Evolutionary conservation across 2,888 invertebrate genomes (phyloP).

Genomic region (Chalcosyrphus nemorum): DNA sequence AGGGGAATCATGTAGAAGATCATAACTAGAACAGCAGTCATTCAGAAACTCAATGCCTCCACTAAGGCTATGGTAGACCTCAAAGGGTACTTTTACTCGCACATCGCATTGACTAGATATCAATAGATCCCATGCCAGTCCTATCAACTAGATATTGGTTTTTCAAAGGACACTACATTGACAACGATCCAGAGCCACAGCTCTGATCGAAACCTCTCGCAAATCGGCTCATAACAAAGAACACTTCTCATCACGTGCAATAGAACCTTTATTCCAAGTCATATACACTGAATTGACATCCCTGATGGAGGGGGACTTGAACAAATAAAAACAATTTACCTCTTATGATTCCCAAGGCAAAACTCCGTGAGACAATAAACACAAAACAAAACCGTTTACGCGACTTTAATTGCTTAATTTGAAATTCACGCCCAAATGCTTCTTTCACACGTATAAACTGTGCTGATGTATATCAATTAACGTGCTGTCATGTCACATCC

Average conservation of each 20-base stretch:
- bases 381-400: background rate
- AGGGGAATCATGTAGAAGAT: too few relatives aligned
- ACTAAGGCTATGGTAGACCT: too few relatives aligned
- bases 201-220: too few relatives aligned
- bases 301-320: background rate
- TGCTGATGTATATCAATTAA: conserved; percentile 9
- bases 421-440: background rate
- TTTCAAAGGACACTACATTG: too few relatives aligned
- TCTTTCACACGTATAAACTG: background rate
- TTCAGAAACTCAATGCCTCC: too few relatives aligned
- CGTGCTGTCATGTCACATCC: background rate
- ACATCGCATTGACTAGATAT: too few relatives aligned
- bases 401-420: conserved; percentile 8
- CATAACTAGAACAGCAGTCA: too few relatives aligned
- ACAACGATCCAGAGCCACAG: too few relatives aligned
- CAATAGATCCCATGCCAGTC: too few relatives aligned
- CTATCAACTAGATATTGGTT: too few relatives aligned
- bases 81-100: too few relatives aligned
- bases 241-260: background rate
- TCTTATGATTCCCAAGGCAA: background rate
- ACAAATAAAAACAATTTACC: background rate
- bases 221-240: too few relatives aligned
- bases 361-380: conserved; percentile 2
- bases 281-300: background rate
- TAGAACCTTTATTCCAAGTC: background rate